Percentiles rank a stretch among this genome's conserved stretches.
These are phyloP conservation scores for Platygyra sinensis DNA, from an alignment of 64 coral and sea anemone species.

Conservation along the genomic window DNA sequence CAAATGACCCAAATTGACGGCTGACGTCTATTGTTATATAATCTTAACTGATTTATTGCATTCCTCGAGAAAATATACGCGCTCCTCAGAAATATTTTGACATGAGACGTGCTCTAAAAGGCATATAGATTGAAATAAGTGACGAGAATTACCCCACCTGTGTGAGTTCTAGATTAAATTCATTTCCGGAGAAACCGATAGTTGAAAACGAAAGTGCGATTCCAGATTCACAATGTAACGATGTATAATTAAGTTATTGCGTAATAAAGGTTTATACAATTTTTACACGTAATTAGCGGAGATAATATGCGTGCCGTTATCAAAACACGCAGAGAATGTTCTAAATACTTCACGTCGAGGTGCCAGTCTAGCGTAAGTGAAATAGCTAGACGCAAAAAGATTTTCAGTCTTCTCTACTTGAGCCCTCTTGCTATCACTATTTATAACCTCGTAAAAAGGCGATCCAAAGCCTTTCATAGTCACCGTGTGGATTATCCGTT, in stretches of 20 bases:
- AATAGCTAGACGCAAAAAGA: background rate
- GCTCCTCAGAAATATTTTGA: background rate
- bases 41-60: background rate
- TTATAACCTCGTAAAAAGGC: no score
- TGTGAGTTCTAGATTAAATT: no score
- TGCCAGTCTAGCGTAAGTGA: background rate
- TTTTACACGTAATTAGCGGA: background rate
- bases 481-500: no score
- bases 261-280: background rate
- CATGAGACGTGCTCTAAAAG: no score
- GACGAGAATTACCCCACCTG: no score
- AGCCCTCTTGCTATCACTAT: no score
- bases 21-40: background rate
- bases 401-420: background rate
- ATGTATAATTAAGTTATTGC: background rate
- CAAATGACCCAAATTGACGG: background rate
- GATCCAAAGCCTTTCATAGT: no score
- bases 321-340: background rate
- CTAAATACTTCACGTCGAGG: background rate
- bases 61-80: background rate
- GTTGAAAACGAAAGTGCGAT: no score
- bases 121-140: no score
- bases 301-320: no score
- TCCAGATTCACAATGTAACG: no score
- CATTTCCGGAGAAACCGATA: no score